Percentiles rank a stretch among this genome's conserved stretches.
These are phyloP conservation scores for Mohoua ochrocephala DNA, from an alignment of 2,113 vertebrate species.

Conservation along the genomic window DNA sequence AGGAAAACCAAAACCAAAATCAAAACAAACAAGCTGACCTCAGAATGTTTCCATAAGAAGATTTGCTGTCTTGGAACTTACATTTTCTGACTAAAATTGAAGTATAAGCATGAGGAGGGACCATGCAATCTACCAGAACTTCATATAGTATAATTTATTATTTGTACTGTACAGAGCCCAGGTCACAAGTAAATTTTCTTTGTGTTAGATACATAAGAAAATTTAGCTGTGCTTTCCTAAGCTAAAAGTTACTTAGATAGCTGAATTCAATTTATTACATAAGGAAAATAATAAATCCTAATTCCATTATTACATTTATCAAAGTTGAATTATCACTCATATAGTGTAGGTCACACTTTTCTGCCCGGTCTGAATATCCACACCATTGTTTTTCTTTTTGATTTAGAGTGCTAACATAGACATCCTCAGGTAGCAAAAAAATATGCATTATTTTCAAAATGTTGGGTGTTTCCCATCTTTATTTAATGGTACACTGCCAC, in stretches of 20 bases:
- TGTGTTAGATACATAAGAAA: background rate
- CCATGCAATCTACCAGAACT: background rate
- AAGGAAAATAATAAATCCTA: background rate
- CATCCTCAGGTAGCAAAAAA: background rate
- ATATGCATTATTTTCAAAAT: background rate
- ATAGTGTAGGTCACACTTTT: background rate
- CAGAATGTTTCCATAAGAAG: background rate
- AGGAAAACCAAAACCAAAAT: no score
- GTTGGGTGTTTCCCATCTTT: background rate
- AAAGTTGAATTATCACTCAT: background rate
- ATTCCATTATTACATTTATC: background rate
- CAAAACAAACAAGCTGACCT: fast-evolving
- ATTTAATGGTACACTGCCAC: background rate
- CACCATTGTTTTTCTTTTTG: background rate
- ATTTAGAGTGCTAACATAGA: background rate
- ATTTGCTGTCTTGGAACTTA: background rate
- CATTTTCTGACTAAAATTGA: background rate
- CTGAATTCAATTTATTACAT: background rate
- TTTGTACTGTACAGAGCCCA: background rate
- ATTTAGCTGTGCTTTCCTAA: background rate
- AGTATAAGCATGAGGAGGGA: background rate
- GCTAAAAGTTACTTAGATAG: background rate
- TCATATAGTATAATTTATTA: background rate
- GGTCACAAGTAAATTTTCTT: background rate
- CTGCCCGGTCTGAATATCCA: background rate